Evolutionary conservation across 2,888 invertebrate species (phyloP).

Genomic region (Ecliptopera silaceata): DNA sequence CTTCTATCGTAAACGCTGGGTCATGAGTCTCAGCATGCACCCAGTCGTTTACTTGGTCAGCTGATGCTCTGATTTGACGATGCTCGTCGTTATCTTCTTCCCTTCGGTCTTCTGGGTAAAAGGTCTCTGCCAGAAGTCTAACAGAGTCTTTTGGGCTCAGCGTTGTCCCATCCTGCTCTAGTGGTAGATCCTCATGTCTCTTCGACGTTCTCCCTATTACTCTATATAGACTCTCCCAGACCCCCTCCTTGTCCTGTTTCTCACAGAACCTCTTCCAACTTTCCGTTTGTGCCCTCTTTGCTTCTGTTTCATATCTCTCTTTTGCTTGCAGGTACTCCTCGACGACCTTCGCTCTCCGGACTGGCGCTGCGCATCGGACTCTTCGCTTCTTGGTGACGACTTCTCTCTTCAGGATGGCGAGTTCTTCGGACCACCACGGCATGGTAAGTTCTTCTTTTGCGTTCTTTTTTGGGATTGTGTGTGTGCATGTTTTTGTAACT

Average conservation of each 20-base stretch:
- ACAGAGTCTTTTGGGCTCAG: constrained; percentile 7
- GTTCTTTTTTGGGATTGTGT: constrained; percentile 11
- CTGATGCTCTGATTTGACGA: neutral
- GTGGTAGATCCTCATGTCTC: constrained; percentile 10
- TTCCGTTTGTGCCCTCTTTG: constrained; percentile 11
- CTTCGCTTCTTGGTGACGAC: constrained; percentile 5
- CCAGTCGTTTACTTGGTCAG: constrained; percentile 12
- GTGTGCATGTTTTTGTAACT: constrained; percentile 6
- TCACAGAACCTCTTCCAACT: constrained; percentile 35
- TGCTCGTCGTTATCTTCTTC: constrained; percentile 14
- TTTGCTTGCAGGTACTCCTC: constrained; percentile 15
- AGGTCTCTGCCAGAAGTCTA: constrained; percentile 10
- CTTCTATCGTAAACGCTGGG: constrained; percentile 29
- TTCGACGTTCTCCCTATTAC: constrained; percentile 8
- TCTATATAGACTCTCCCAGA: constrained; percentile 26
- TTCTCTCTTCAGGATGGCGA: neutral
- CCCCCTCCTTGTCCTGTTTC: constrained; percentile 16
- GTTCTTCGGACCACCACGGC: constrained; percentile 23
- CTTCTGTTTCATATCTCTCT: neutral
- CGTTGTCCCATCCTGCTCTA: neutral
- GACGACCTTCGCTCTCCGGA: neutral
- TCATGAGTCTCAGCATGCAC: constrained; percentile 11
- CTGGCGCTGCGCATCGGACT: neutral
- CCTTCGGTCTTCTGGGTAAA: constrained; percentile 15
- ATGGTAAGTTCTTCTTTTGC: constrained; percentile 1